phyloP scores from a whole-genome alignment of 2,888 invertebrate species.

The Aradus depressus region DNA sequence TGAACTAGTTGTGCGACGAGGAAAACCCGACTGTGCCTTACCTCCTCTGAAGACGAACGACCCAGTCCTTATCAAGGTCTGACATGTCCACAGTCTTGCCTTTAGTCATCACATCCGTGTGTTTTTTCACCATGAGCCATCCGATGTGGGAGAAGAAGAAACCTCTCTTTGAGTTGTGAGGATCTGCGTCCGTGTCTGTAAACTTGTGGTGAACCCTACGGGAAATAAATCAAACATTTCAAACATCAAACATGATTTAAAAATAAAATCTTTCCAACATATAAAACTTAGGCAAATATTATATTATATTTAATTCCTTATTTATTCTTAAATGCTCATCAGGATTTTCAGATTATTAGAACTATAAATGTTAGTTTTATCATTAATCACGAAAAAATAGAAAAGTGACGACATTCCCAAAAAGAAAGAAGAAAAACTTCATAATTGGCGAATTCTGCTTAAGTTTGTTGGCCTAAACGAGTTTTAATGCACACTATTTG shows the following conservation, averaged over 20 bases:
- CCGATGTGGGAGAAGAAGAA: constrained; percentile 95
- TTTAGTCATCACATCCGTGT: constrained; percentile 74
- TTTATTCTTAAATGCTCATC: background rate
- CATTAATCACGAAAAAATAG: no score
- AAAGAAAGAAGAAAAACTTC: no score
- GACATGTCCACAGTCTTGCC: constrained; percentile 75
- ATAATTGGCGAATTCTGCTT: no score
- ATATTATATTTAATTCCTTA: no score
- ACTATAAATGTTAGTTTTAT: background rate
- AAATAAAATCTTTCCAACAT: no score
- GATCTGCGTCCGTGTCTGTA: constrained; percentile 80
- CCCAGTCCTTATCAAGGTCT: constrained; percentile 73
- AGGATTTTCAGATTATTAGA: background rate
- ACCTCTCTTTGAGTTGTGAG: constrained; percentile 76
- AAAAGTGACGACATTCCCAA: no score
- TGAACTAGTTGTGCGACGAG: no score
- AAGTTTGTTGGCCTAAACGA: no score
- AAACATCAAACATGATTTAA: background rate
- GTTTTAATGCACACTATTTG: no score
- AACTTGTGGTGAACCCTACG: constrained; percentile 80
- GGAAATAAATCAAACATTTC: background rate
- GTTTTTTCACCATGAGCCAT: constrained; percentile 81
- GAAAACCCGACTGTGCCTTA: no score
- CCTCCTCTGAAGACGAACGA: constrained; percentile 79
- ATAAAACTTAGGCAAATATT: no score